phyloP scores from a whole-genome alignment of 2,888 invertebrate species.

The Bugulina stolonifera region DNA sequence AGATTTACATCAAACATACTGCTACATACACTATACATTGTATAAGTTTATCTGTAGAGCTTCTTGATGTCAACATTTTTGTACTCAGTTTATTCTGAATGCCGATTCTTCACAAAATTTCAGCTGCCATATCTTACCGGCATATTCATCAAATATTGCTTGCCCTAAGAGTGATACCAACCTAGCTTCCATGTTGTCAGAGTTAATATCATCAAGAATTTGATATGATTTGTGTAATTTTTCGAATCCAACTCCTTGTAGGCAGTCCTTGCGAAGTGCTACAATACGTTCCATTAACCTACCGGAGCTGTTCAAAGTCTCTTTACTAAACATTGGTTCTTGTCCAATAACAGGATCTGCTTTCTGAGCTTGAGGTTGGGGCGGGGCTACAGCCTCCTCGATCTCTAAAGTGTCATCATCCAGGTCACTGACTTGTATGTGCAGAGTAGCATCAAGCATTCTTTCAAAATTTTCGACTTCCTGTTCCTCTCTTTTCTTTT shows the following conservation, averaged over 20 bases:
- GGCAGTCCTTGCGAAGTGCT: constrained; percentile 49
- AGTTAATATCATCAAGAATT: constrained; percentile 48
- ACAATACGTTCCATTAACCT: constrained; percentile 47
- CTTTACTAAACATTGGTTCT: constrained; percentile 29
- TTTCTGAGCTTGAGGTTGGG: background rate
- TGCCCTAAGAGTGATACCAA: constrained; percentile 45
- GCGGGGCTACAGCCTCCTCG: constrained; percentile 26
- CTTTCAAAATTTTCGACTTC: constrained; percentile 49
- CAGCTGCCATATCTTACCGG: constrained; percentile 54
- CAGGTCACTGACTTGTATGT: constrained; percentile 39
- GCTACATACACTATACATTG: no score
- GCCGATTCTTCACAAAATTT: constrained; percentile 50
- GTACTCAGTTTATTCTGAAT: constrained; percentile 20
- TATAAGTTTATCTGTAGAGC: no score
- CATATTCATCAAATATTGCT: constrained; percentile 49
- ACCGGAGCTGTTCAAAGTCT: constrained; percentile 43
- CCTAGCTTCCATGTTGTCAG: constrained; percentile 50
- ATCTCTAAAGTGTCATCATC: constrained; percentile 37
- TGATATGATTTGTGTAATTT: constrained; percentile 47
- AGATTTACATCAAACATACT: no score
- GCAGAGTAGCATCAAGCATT: constrained; percentile 46
- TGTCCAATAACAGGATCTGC: background rate
- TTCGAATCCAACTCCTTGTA: constrained; percentile 45
- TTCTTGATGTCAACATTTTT: no score
- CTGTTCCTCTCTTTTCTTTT: constrained; percentile 39